Percentiles rank a stretch among this genome's conserved stretches.
These are phyloP conservation scores for Hetaerina americana DNA, from an alignment of 1,140 invertebrate genomes.

Conservation along the genomic window DNA sequence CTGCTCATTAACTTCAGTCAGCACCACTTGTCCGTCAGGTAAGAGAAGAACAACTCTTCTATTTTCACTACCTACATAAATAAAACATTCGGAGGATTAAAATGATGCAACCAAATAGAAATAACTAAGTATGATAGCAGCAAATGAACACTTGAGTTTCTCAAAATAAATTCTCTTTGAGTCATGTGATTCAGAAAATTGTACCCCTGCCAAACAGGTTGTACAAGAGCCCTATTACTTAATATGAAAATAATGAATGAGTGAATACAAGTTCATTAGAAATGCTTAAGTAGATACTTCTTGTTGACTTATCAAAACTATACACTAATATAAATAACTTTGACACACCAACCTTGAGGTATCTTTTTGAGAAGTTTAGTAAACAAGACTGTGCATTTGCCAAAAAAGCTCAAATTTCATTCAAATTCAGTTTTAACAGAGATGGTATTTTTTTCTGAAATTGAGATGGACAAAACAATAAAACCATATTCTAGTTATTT, in stretches of 20 bases:
- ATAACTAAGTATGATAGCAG: background rate
- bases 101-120: conserved; percentile 2
- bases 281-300: too few relatives aligned
- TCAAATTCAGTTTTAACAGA: background rate
- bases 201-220: too few relatives aligned
- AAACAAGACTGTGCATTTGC: background rate
- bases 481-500: background rate
- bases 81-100: conserved; percentile 13
- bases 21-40: conserved; percentile 67
- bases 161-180: too few relatives aligned
- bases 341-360: background rate
- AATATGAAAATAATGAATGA: too few relatives aligned
- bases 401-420: background rate
- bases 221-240: too few relatives aligned
- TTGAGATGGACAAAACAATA: background rate
- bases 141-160: background rate
- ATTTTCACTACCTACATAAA: conserved; percentile 48
- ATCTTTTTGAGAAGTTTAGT: background rate
- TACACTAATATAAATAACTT: conserved; percentile 5
- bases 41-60: conserved; percentile 62
- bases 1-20: conserved; percentile 71
- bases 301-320: too few relatives aligned
- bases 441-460: background rate
- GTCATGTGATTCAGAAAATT: too few relatives aligned
- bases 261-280: too few relatives aligned